Conservation (phyloP, 2,113 vertebrate species). For the Xyrauchen texanus region DNA sequence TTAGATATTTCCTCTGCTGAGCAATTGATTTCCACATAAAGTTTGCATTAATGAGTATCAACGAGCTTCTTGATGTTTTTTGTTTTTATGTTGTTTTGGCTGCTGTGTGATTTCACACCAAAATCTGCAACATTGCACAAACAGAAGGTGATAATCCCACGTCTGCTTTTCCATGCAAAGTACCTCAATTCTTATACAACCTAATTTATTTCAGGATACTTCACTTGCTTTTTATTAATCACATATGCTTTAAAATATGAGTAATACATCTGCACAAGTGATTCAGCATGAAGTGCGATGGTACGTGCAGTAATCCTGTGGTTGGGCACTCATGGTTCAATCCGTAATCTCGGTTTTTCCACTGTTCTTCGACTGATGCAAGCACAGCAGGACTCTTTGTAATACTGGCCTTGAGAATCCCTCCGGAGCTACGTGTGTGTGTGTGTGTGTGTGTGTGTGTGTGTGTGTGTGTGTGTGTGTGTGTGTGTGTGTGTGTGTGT, state of each 20-base stretch:
- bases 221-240: background rate
- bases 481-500: background rate
- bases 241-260: background rate
- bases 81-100: background rate
- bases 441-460: background rate
- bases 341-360: constrained; percentile 63
- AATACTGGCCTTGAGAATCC: constrained; percentile 62
- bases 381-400: constrained; percentile 66
- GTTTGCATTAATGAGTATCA: constrained; percentile 43
- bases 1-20: constrained; percentile 33
- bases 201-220: background rate
- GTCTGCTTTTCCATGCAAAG: constrained; percentile 21
- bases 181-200: background rate
- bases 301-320: constrained; percentile 54
- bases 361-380: constrained; percentile 73
- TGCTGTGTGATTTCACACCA: constrained; percentile 3
- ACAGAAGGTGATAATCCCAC: constrained; percentile 17
- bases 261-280: background rate
- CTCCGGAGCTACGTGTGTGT: background rate
- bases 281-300: background rate
- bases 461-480: background rate
- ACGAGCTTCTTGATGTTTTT: constrained; percentile 6
- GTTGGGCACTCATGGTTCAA: constrained; percentile 60
- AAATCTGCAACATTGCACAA: constrained; percentile 32
- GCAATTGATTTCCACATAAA: constrained; percentile 28